These are phyloP conservation scores for Fistularia tabacaria DNA, from an alignment of 2,797 vertebrate species.

Conservation along the genomic window DNA sequence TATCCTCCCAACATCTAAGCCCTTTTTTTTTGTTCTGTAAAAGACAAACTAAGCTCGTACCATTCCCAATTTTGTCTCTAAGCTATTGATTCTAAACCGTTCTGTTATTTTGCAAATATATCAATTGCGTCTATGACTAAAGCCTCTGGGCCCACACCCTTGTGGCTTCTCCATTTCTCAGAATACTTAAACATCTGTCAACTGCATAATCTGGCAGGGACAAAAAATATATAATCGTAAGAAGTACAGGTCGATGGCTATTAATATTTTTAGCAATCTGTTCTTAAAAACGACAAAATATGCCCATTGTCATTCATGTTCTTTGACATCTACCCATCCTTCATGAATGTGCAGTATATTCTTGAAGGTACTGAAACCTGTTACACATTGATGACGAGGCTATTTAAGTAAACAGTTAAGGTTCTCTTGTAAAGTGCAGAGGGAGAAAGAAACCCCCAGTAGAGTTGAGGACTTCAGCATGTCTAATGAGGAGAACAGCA, in stretches of 20 bases:
- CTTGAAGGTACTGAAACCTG: no score
- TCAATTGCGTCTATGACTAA: slow-evolving; percentile 64
- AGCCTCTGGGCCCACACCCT: slow-evolving; percentile 65
- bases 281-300: slow-evolving; percentile 55
- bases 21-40: slow-evolving; percentile 13
- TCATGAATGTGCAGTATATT: no score
- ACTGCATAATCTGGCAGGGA: slow-evolving; percentile 36
- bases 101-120: slow-evolving; percentile 48
- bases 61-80: slow-evolving; percentile 48
- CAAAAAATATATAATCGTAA: slow-evolving; percentile 9
- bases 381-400: no score
- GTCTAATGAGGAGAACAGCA: slow-evolving; percentile 86
- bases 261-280: slow-evolving; percentile 62
- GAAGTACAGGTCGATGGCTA: slow-evolving; percentile 52
- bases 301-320: no score
- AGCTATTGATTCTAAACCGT: slow-evolving; percentile 56
- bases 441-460: slow-evolving; percentile 66
- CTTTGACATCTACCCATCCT: slow-evolving; percentile 10
- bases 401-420: slow-evolving; percentile 40
- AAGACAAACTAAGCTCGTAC: slow-evolving; percentile 51
- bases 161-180: slow-evolving; percentile 67
- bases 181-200: slow-evolving; percentile 71
- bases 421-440: slow-evolving; percentile 53
- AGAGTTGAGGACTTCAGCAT: slow-evolving; percentile 72
- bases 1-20: slow-evolving; percentile 47